A percentile compares a stretch with the other conserved stretches of the same genome.
These are phyloP conservation scores for Urechis unicinctus DNA, from an alignment of 2,888 invertebrate genomes.

Conservation along the genomic window DNA sequence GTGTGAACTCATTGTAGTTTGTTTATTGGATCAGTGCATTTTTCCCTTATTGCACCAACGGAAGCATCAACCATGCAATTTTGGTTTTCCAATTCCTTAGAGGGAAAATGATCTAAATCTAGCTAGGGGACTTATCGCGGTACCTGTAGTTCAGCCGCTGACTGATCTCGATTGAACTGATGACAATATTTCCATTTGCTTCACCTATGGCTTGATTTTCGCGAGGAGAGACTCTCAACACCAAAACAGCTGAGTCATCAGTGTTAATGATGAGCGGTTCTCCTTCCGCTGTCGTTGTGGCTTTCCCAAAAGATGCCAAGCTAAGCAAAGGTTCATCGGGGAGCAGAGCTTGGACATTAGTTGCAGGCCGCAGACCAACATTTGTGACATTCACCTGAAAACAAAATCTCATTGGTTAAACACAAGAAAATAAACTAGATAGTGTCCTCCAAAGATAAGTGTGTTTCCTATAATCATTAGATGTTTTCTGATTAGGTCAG, in stretches of 20 bases:
- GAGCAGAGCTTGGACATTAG: constrained; percentile 14
- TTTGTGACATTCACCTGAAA: constrained; percentile 21
- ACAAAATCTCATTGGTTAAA: constrained; percentile 12
- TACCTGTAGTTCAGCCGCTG: constrained; percentile 6
- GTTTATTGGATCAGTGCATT: too few relatives aligned
- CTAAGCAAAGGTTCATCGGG: constrained; percentile 20
- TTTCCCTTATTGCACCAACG: too few relatives aligned
- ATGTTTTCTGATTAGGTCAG: too few relatives aligned
- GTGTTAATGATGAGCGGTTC: constrained; percentile 12
- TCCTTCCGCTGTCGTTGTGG: neutral
- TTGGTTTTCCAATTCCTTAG: too few relatives aligned
- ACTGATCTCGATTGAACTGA: constrained; percentile 4
- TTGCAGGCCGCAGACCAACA: constrained; percentile 21
- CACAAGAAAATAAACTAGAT: constrained; percentile 5
- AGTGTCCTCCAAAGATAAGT: too few relatives aligned
- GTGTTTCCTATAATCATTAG: too few relatives aligned
- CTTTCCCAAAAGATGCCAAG: constrained; percentile 19
- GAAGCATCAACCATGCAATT: too few relatives aligned
- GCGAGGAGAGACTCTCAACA: constrained; percentile 17
- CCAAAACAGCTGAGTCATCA: constrained; percentile 13
- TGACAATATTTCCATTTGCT: constrained; percentile 10
- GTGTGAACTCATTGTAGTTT: too few relatives aligned
- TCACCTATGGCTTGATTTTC: constrained; percentile 5
- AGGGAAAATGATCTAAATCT: too few relatives aligned
- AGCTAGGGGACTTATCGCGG: too few relatives aligned